These are phyloP conservation scores for Idaea straminata DNA, from an alignment of 2,888 invertebrate species.

Conservation along the genomic window DNA sequence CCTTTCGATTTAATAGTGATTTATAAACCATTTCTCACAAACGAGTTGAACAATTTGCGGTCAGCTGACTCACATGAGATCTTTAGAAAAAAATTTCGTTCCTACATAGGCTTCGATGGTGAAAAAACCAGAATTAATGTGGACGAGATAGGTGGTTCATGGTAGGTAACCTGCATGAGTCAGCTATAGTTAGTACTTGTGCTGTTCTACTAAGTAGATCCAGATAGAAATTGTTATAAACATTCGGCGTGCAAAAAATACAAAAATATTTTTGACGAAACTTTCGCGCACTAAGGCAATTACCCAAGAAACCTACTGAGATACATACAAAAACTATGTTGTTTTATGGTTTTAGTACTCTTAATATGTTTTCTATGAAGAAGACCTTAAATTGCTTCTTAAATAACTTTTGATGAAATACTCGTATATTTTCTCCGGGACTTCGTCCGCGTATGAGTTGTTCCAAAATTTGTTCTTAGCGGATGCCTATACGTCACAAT, in stretches of 20 bases:
- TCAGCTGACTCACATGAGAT: slow-evolving; percentile 22
- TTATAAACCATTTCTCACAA: slow-evolving; percentile 19
- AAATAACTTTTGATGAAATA: no score
- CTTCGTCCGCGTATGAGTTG: no score
- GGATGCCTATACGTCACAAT: no score
- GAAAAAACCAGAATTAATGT: slow-evolving; percentile 27
- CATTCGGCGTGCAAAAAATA: neutral
- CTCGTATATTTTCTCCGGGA: no score
- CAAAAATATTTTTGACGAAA: neutral
- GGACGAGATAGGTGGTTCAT: slow-evolving; percentile 31
- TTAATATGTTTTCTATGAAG: neutral
- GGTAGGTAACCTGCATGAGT: slow-evolving; percentile 33
- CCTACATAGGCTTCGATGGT: slow-evolving; percentile 20
- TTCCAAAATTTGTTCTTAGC: no score
- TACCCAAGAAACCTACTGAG: neutral
- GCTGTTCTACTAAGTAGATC: neutral
- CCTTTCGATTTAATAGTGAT: slow-evolving; percentile 2
- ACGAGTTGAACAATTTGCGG: slow-evolving; percentile 16
- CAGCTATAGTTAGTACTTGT: neutral
- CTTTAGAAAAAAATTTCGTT: slow-evolving; percentile 21
- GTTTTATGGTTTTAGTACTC: neutral
- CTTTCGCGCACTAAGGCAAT: neutral
- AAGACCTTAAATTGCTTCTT: neutral
- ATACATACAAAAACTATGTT: neutral
- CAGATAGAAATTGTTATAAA: neutral